phyloP scores from a whole-genome alignment of 1,140 invertebrate species.

The Phymastichus coffea region DNA sequence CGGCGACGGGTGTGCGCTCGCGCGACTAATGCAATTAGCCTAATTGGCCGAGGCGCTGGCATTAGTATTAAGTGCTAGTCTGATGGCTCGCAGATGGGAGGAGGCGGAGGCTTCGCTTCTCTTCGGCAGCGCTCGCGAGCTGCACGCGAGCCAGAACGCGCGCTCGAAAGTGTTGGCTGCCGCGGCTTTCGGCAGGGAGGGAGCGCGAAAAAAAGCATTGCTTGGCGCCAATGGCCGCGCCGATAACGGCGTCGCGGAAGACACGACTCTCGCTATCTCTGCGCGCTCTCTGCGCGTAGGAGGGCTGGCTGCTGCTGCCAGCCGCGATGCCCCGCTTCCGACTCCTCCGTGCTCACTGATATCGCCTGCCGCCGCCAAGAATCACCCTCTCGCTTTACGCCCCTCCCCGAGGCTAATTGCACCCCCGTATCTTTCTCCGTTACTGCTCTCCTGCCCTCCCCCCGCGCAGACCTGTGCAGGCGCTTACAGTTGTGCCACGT shows the following conservation, averaged over 20 bases:
- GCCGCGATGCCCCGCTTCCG: constrained; percentile 7
- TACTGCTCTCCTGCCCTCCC: too few relatives aligned
- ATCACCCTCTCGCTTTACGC: neutral
- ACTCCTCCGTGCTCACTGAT: constrained; percentile 10
- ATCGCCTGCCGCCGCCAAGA: neutral
- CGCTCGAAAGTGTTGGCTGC: neutral
- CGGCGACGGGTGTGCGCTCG: too few relatives aligned
- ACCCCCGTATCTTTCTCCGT: neutral
- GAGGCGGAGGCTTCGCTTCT: neutral
- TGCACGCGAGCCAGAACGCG: neutral
- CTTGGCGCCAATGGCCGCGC: constrained; percentile 17
- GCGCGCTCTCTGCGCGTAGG: too few relatives aligned
- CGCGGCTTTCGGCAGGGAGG: neutral
- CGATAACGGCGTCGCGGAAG: constrained; percentile 15
- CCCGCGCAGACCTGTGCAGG: too few relatives aligned
- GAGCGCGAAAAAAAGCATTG: neutral
- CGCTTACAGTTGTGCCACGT: too few relatives aligned
- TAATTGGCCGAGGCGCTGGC: constrained; percentile 40
- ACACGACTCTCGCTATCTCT: too few relatives aligned
- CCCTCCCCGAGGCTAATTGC: neutral
- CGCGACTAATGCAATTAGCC: constrained; percentile 38
- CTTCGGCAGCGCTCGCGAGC: neutral
- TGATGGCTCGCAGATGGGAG: too few relatives aligned
- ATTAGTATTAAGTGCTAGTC: constrained; percentile 37
- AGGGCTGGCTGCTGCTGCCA: neutral